Evolutionary conservation across 2,888 invertebrate genomes (phyloP), one percentile per base, ranked within the genome.

Genomic region (Caenorhabditis sp.): DNA sequence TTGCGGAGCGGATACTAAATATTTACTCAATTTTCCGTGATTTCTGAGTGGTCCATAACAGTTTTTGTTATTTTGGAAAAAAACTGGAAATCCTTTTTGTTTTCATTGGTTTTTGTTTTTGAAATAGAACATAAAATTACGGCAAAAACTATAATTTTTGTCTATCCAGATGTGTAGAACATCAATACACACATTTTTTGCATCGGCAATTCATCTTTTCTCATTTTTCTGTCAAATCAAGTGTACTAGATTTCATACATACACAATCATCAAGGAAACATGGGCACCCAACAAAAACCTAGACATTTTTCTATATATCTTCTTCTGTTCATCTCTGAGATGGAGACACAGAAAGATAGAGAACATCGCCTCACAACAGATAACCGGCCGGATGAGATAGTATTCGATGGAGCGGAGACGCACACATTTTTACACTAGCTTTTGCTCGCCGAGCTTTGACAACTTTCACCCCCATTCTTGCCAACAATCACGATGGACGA

Each of bases 401-500:
- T 31, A 31, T 31, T 4, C 31, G 62, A 54, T 64, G 57, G 57
- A 64, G 55, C 37, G 31, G 37, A 58, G 37, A 26, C 49, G n/a
- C 21, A 58, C 70, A 64, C 66, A 59, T 70, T 66, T 70, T 65
- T 70, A 59, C 59, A 51, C 51, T 31, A 31, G 31, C 31, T 21
- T 19, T 23, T 19, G 23, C 51, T 19, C 51, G 51, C n/a, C 23
- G 51, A 51, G 51, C 51, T 50, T 19, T 50, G n/a, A 72, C 67
- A 72, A 72, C 67, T 67, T 72, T 72, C 72, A 72, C 72, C 72
- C 67, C 64, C 72, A 64, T 63, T 71, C 63, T 59, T 63, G 59
- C 58, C 65, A 71, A 65, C 58, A 66, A 62, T 57, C 50, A 63
- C 62, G 63, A 72, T 72, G 72, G 61, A 59, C 49, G 63, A 72